Percentiles rank a stretch among this genome's conserved stretches.
Evolutionary conservation across 1,140 invertebrate species (phyloP).

Genomic region (Melipona quadrifasciata): DNA sequence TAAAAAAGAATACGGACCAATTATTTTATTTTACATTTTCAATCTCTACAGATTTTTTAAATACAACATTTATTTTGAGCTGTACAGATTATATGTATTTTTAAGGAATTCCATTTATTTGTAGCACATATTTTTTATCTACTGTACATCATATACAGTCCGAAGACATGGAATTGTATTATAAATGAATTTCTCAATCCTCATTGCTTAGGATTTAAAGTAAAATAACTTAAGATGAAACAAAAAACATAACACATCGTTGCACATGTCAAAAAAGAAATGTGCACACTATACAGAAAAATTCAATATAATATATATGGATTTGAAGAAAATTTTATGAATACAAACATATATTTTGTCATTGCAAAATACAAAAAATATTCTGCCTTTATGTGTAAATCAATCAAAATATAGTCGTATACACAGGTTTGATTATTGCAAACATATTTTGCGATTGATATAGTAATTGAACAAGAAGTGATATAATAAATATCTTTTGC

Average conservation of each 20-base stretch:
- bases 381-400: conserved; percentile 41
- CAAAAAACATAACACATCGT: background rate
- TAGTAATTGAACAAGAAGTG: conserved; percentile 17
- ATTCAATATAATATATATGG: conserved; percentile 26
- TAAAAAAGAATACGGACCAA: background rate
- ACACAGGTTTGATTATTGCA: conserved; percentile 15
- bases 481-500: conserved; percentile 42
- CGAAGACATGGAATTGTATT: conserved; percentile 21
- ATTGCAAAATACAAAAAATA: conserved; percentile 22
- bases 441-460: conserved; percentile 40
- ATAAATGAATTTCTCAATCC: conserved; percentile 9
- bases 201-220: conserved; percentile 19
- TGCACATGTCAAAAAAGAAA: background rate
- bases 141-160: background rate
- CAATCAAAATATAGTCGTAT: conserved; percentile 44
- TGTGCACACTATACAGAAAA: conserved; percentile 31
- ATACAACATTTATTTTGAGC: background rate
- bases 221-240: background rate
- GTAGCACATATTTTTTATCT: conserved; percentile 14
- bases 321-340: conserved; percentile 37
- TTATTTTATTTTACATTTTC: conserved; percentile 11
- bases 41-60: background rate
- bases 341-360: conserved; percentile 49
- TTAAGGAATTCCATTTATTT: background rate
- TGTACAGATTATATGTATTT: background rate